These are phyloP conservation scores for Pachyseris speciosa DNA, from an alignment of 64 coral and sea anemone species.

Conservation along the genomic window DNA sequence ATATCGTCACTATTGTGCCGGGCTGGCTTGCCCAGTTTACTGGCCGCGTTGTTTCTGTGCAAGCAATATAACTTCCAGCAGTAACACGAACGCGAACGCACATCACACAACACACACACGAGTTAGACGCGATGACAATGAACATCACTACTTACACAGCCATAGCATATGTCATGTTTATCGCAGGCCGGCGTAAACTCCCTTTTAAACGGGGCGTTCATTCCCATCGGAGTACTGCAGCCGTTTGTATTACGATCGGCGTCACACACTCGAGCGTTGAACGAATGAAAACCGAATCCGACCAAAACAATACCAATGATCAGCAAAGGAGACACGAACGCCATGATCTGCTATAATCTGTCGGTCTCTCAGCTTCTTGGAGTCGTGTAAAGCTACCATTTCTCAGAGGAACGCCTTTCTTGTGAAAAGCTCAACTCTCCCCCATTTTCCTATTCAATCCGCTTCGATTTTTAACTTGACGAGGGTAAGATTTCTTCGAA, in stretches of 20 bases:
- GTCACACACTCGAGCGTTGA: constrained; percentile 72
- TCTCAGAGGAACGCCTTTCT: neutral
- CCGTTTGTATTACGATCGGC: constrained; percentile 89
- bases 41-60: too few species aligned
- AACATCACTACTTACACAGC: constrained; percentile 88
- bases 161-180: constrained; percentile 99
- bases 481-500: neutral
- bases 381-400: constrained; percentile 8
- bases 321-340: neutral
- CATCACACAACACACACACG: too few species aligned
- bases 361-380: neutral
- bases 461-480: too few species aligned
- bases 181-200: constrained; percentile 94
- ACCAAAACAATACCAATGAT: constrained; percentile 24
- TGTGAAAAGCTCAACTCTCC: neutral
- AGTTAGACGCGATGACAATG: too few species aligned
- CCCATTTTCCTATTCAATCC: neutral
- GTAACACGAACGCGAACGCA: too few species aligned
- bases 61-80: too few species aligned
- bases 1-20: too few species aligned
- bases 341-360: neutral
- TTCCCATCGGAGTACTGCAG: constrained; percentile 93
- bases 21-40: too few species aligned
- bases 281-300: constrained; percentile 40
- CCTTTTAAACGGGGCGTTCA: constrained; percentile 87